A percentile compares a stretch with the other conserved stretches of the same genome.
These are phyloP conservation scores for Lasioglossum calceatum DNA, from an alignment of 2,888 invertebrate genomes.

Conservation along the genomic window DNA sequence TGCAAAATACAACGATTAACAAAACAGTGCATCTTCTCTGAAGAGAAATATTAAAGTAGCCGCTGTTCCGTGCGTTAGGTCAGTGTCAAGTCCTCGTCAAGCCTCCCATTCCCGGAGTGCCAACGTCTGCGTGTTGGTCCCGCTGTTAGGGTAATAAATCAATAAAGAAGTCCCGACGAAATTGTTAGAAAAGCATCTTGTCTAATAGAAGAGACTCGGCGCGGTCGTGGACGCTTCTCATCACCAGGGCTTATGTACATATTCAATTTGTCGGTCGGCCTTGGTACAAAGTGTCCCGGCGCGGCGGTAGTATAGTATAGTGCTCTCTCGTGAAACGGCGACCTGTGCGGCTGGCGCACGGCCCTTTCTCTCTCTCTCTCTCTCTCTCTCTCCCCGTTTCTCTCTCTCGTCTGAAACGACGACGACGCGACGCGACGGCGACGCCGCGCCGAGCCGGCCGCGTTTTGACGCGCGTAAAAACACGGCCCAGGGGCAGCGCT, in stretches of 20 bases:
- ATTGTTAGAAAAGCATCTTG: constrained; percentile 1
- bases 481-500: constrained; percentile 14
- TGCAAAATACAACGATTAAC: neutral
- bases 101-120: neutral
- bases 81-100: neutral
- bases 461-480: neutral
- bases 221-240: neutral
- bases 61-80: neutral
- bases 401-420: neutral
- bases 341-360: neutral
- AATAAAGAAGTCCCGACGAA: neutral
- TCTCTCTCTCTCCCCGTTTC: neutral
- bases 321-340: neutral
- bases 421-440: neutral
- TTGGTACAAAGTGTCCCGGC: constrained; percentile 6
- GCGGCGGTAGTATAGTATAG: neutral
- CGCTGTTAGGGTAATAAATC: neutral
- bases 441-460: neutral
- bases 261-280: constrained; percentile 18
- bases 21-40: neutral
- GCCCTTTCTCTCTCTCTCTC: neutral
- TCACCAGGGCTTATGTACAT: constrained; percentile 13
- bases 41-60: neutral
- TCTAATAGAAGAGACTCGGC: neutral
- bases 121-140: neutral